Conservation (phyloP, 1,140 invertebrate species). For the Drosophila sp. region DNA sequence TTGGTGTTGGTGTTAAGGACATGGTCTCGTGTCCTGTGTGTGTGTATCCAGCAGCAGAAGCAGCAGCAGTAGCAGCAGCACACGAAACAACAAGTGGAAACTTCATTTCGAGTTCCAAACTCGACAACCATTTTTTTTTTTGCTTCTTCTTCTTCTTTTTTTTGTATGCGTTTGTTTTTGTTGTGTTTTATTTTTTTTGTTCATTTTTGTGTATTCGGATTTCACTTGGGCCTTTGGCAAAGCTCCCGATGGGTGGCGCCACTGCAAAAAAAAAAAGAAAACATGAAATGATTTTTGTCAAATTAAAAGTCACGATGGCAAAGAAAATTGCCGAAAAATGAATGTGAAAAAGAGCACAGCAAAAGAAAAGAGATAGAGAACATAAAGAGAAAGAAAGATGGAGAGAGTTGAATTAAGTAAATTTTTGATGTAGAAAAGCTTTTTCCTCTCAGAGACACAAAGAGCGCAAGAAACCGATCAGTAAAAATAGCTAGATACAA, state of each 20-base stretch:
- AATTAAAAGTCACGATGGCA: constrained; percentile 41
- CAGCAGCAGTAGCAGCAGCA: constrained; percentile 54
- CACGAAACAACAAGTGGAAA: constrained; percentile 68
- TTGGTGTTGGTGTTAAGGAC: constrained; percentile 66
- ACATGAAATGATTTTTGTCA: constrained; percentile 38
- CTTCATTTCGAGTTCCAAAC: constrained; percentile 51
- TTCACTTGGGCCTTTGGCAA: constrained; percentile 50
- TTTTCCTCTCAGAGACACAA: background rate
- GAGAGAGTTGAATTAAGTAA: constrained; percentile 36
- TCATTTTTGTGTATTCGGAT: constrained; percentile 31
- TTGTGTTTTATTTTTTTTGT: constrained; percentile 38
- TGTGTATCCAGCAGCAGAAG: constrained; percentile 42
- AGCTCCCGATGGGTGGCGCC: constrained; percentile 72
- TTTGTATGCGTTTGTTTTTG: constrained; percentile 28
- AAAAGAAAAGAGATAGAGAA: background rate
- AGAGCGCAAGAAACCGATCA: background rate
- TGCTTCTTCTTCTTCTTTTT: constrained; percentile 36
- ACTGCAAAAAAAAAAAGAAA: constrained; percentile 26
- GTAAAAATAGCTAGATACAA: constrained; percentile 7
- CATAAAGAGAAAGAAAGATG: background rate
- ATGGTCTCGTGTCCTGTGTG: constrained; percentile 32
- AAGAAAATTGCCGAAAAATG: constrained; percentile 8
- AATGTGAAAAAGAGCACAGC: constrained; percentile 36
- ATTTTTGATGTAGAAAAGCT: constrained; percentile 52
- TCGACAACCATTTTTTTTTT: constrained; percentile 47